Percentiles rank a stretch among this genome's conserved stretches.
phyloP scores from a whole-genome alignment of 2,888 invertebrate genomes.

The Caenorhabditis sp. region DNA sequence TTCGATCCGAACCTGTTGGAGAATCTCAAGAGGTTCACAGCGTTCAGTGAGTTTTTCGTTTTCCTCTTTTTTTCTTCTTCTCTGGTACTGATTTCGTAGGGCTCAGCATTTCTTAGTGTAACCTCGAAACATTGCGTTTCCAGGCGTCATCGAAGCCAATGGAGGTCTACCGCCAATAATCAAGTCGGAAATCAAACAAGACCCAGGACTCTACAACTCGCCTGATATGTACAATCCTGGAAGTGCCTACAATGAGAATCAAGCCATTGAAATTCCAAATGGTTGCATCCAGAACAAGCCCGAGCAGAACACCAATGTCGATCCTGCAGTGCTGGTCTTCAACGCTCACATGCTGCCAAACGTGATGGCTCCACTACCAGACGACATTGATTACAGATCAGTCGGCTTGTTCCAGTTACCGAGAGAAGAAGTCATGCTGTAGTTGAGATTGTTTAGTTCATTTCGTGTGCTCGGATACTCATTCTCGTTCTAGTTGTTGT shows the following conservation, averaged over 20 bases:
- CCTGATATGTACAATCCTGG: constrained; percentile 2
- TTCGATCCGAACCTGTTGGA: constrained; percentile 65
- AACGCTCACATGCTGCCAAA: constrained; percentile 48
- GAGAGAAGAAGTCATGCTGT: constrained; percentile 31
- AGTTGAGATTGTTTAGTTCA: background rate
- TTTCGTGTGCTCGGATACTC: background rate
- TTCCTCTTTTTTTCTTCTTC: background rate
- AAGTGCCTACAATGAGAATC: constrained; percentile 6
- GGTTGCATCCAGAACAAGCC: background rate
- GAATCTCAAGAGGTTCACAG: constrained; percentile 65
- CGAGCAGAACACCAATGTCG: constrained; percentile 4
- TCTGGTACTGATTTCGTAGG: background rate
- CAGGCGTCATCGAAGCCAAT: constrained; percentile 63
- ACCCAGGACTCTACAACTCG: constrained; percentile 9
- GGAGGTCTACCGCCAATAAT: background rate
- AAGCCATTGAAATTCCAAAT: background rate
- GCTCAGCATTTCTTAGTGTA: background rate
- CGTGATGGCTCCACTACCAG: constrained; percentile 49
- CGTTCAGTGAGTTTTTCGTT: constrained; percentile 58
- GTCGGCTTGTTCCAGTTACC: constrained; percentile 6
- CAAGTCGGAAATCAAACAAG: constrained; percentile 36
- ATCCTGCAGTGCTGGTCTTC: constrained; percentile 38
- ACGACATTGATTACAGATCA: constrained; percentile 20
- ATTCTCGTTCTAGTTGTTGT: background rate
- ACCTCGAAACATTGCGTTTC: background rate